Conservation (phyloP, 2,888 invertebrate species). For the Eupithecia subfuscata region DNA sequence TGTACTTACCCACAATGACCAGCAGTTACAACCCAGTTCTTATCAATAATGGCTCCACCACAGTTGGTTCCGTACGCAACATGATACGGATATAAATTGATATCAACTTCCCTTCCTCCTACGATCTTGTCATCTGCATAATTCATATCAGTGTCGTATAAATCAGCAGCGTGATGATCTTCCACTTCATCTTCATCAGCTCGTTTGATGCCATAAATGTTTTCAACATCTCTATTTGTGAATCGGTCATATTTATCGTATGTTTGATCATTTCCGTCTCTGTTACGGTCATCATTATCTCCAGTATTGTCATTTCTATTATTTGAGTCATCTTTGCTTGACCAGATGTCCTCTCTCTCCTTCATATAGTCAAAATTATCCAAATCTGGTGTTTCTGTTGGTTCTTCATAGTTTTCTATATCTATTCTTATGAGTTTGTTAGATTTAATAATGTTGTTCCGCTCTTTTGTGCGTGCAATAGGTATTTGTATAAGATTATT, state of each 20-base stretch:
- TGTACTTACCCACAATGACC: conserved; percentile 78
- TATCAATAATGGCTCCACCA: conserved; percentile 75
- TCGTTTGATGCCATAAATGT: background rate
- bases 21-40: conserved; percentile 73
- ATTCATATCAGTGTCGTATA: conserved; percentile 41
- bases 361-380: conserved; percentile 64
- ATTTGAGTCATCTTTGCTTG: background rate
- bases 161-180: conserved; percentile 26
- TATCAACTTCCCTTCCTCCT: conserved; percentile 72
- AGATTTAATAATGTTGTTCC: conserved; percentile 28
- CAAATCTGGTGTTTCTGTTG: conserved; percentile 62
- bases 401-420: conserved; percentile 65
- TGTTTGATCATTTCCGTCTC: background rate
- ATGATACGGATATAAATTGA: conserved; percentile 76
- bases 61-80: conserved; percentile 75
- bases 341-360: conserved; percentile 38
- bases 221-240: background rate
- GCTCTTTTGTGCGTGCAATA: conserved; percentile 6
- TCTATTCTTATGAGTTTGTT: conserved; percentile 55
- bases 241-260: background rate
- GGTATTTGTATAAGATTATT: conserved; percentile 55
- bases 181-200: conserved; percentile 23
- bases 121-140: conserved; percentile 73
- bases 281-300: background rate
- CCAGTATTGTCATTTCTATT: background rate